phyloP scores from a whole-genome alignment of 2,113 vertebrate species.

The Centropristis striata region DNA sequence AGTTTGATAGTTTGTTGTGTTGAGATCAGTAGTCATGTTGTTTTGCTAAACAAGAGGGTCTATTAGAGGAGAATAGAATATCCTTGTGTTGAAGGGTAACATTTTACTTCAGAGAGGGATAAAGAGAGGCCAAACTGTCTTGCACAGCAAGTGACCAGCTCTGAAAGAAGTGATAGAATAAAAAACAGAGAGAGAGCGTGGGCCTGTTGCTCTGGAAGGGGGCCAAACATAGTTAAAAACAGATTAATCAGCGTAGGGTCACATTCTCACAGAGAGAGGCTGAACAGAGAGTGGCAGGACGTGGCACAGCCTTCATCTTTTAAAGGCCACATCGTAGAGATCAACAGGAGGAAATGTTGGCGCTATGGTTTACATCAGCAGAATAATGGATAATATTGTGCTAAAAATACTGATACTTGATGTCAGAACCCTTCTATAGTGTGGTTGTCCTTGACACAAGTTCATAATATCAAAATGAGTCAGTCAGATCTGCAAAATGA shows the following conservation, averaged over 20 bases:
- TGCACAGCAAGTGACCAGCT: conserved; percentile 59
- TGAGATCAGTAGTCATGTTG: conserved; percentile 8
- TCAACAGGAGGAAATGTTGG: conserved; percentile 26
- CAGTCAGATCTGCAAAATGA: too few relatives aligned
- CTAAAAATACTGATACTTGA: not conserved
- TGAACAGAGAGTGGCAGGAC: conserved; percentile 48
- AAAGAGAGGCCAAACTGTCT: conserved; percentile 50
- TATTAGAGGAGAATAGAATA: conserved; percentile 38
- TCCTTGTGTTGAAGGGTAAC: conserved; percentile 47
- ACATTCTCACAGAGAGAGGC: conserved; percentile 76
- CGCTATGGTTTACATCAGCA: not conserved
- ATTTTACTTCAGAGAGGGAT: conserved; percentile 43
- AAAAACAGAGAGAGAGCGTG: conserved; percentile 55
- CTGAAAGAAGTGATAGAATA: conserved; percentile 72
- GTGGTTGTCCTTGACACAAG: not conserved
- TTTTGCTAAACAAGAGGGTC: conserved; percentile 18
- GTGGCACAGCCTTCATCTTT: conserved; percentile 42
- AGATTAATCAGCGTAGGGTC: conserved; percentile 83
- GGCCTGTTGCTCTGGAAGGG: conserved; percentile 70
- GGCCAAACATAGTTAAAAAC: conserved; percentile 80
- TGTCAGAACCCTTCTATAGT: not conserved
- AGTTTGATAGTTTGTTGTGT: not conserved
- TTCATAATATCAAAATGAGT: not conserved
- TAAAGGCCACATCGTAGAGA: conserved; percentile 34
- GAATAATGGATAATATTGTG: conserved; percentile 12